Evolutionary conservation across 2,888 invertebrate species (phyloP).

Genomic region (Epirrhoe alternata): DNA sequence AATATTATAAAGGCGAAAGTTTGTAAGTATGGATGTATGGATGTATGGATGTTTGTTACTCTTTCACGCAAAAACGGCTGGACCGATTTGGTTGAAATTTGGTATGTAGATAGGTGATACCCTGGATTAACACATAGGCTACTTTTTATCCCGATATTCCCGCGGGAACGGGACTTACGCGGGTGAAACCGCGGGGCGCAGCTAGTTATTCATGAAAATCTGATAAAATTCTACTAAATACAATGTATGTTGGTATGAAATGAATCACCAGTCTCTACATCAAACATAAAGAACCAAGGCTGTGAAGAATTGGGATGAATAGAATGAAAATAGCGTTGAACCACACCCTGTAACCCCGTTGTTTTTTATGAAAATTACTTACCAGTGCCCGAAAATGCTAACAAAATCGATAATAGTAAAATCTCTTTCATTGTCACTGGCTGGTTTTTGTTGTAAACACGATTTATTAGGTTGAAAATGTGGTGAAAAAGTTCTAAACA

Average conservation of each 20-base stretch:
- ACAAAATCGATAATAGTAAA: slow-evolving; percentile 25
- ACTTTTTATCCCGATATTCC: too few relatives aligned
- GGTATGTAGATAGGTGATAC: too few relatives aligned
- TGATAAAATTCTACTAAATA: not conserved
- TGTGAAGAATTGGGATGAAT: slow-evolving; percentile 30
- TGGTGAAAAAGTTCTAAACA: too few relatives aligned
- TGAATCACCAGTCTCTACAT: slow-evolving; percentile 12
- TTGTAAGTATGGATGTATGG: too few relatives aligned
- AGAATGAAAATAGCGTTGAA: slow-evolving; percentile 29
- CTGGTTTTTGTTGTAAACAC: not conserved
- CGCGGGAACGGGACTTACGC: too few relatives aligned
- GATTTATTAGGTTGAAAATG: not conserved
- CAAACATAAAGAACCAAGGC: slow-evolving; percentile 32
- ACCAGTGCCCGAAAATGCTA: slow-evolving; percentile 33
- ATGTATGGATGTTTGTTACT: too few relatives aligned
- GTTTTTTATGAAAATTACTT: slow-evolving; percentile 21
- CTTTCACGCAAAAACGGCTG: too few relatives aligned
- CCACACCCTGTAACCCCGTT: slow-evolving; percentile 33
- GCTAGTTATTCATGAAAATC: too few relatives aligned
- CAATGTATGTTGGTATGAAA: slow-evolving; percentile 9
- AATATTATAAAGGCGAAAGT: too few relatives aligned
- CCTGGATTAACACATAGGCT: too few relatives aligned
- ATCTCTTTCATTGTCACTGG: slow-evolving; percentile 33
- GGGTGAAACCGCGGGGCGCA: too few relatives aligned
- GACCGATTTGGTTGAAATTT: too few relatives aligned